Conservation (phyloP, 2,888 invertebrate species). For the Cartodere bifasciata region DNA sequence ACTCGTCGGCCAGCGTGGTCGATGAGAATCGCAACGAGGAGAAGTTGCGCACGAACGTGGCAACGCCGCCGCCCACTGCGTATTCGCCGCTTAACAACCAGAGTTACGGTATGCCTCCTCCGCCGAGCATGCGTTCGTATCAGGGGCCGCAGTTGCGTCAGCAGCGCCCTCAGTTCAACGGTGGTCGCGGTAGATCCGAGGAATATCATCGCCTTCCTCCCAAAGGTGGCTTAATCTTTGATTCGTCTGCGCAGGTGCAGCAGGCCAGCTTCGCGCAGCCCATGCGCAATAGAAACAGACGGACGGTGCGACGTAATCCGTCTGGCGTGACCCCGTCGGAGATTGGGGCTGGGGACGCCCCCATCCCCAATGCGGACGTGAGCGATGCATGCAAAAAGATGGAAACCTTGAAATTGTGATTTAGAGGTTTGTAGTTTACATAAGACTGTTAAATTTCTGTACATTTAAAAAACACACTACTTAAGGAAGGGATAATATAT, state of each 20-base stretch:
- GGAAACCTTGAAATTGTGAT: slow-evolving; percentile 31
- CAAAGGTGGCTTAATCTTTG: not conserved
- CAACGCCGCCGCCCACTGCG: slow-evolving; percentile 20
- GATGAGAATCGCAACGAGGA: slow-evolving; percentile 16
- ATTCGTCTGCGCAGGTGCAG: slow-evolving; percentile 10
- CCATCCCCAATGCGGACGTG: slow-evolving; percentile 24
- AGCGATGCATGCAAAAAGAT: slow-evolving; percentile 28
- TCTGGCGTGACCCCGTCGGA: slow-evolving; percentile 32
- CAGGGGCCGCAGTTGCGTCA: slow-evolving; percentile 3
- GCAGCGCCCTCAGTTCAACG: slow-evolving; percentile 8
- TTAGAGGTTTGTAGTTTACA: slow-evolving; percentile 3
- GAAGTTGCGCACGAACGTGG: slow-evolving; percentile 12
- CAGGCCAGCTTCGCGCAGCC: slow-evolving; percentile 3
- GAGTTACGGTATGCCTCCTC: not conserved
- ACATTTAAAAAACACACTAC: slow-evolving; percentile 13
- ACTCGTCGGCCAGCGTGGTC: slow-evolving; percentile 25
- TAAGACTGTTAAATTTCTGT: slow-evolving; percentile 12
- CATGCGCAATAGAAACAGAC: slow-evolving; percentile 5
- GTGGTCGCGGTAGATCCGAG: slow-evolving; percentile 4
- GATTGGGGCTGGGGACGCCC: slow-evolving; percentile 34
- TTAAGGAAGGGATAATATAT: slow-evolving; percentile 19
- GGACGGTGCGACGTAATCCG: slow-evolving; percentile 6
- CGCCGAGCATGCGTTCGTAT: not conserved
- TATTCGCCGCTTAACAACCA: slow-evolving; percentile 18
- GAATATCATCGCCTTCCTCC: not conserved